Base-by-base conservation (phyloP, 2,113 vertebrate genomes). In the Neogale vison region DNA sequence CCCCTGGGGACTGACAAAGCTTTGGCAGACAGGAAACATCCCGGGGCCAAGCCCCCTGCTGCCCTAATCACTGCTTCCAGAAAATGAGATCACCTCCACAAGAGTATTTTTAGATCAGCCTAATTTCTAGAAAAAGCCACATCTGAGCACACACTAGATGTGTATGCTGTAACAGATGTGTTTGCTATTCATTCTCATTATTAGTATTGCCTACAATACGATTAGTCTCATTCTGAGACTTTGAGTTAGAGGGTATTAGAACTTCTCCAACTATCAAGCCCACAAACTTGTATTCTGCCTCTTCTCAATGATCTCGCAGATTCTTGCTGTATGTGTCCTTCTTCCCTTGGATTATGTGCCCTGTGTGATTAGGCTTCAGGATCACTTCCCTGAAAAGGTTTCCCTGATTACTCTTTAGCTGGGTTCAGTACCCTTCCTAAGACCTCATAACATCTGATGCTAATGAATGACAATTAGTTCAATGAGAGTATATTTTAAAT, bases 21-120 rank as follows among this genome's bases (percentile, higher is more conserved):
- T 39, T 86, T 90, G 95, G 88, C 50, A 86, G 94, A 93, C 65
- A 74, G 71, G 74, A 96, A 85, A 21, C 52, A 81, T 91, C 71
- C 26, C 88, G 1, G 31, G 81, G 69, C 92, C 97, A 93, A 80
- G 29, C 8, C 50, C 61, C 83, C 80, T n/a, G 84, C 69, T 2
- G n/a, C 45, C 61, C 55, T 88, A 81, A 95, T 92, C 92, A 87
- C 76, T 59, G 36, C 90, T 93, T 92, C 79, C 63, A 65, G 87
- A 95, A 90, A 87, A 39, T 8, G 61, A 86, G 76, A 84, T 80
- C 76, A 80, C 74, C 87, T 92, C 83, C 20, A 55, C 9, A 0
- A 3, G 77, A 84, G 20, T 96, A 97, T 96, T 96, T 98, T 97
- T 82, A 95, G 96, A 91, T 85, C 39, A 93, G 71, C 63, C 69